phyloP scores from a whole-genome alignment of 2,113 vertebrate genomes.

The Pholis gunnellus region DNA sequence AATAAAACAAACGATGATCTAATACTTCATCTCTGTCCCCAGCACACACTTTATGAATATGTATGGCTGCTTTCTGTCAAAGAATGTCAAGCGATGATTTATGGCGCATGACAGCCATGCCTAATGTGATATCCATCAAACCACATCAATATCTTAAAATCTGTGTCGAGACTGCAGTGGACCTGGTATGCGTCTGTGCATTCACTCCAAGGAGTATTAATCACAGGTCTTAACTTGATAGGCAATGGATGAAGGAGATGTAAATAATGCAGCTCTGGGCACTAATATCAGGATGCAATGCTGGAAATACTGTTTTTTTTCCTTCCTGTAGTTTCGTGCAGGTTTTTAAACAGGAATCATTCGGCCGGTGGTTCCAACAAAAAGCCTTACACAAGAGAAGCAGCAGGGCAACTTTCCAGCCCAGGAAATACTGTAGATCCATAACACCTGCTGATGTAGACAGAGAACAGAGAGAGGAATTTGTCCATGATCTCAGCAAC shows the following conservation, averaged over 20 bases:
- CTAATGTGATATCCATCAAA: conserved; percentile 75
- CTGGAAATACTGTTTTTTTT: background rate
- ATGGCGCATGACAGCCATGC: conserved; percentile 60
- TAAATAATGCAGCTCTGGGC: conserved; percentile 50
- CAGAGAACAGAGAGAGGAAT: conserved; percentile 62
- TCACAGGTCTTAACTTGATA: conserved; percentile 49
- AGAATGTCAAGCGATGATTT: conserved; percentile 66
- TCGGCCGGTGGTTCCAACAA: conserved; percentile 10
- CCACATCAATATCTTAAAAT: conserved; percentile 62
- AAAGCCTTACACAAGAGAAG: conserved; percentile 75
- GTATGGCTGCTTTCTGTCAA: conserved; percentile 63
- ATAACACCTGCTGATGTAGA: conserved; percentile 71
- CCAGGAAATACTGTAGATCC: conserved; percentile 62
- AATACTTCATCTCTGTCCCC: conserved; percentile 22
- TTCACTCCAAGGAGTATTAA: conserved; percentile 51
- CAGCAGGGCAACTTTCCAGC: conserved; percentile 65
- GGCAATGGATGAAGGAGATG: conserved; percentile 31
- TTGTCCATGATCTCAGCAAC: conserved; percentile 56
- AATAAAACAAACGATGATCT: conserved; percentile 40
- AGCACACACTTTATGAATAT: conserved; percentile 59
- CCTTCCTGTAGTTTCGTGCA: background rate
- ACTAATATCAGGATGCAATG: conserved; percentile 12
- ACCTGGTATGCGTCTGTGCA: conserved; percentile 41
- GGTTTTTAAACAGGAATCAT: conserved; percentile 30
- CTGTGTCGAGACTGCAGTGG: conserved; percentile 46